Conservation (phyloP, 2,888 invertebrate genomes). For the Teleogryllus oceanicus region DNA sequence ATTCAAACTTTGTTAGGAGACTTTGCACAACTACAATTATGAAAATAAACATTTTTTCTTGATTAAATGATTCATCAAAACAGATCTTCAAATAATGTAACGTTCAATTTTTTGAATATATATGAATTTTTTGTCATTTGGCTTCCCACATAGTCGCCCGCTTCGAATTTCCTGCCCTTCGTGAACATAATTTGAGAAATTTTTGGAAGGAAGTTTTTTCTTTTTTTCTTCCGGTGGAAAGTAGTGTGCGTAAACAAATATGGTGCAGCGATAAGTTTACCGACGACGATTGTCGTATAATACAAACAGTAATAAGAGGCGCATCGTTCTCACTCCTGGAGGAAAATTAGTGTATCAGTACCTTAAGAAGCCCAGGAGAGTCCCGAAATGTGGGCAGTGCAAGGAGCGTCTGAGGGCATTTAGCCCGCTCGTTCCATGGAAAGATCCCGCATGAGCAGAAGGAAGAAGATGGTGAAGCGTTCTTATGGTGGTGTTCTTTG, state of each 20-base stretch:
- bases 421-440: conserved; percentile 92
- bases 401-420: conserved; percentile 95
- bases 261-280: conserved; percentile 94
- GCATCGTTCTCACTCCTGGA: conserved; percentile 96
- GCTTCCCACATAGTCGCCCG: too few species aligned
- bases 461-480: conserved; percentile 95
- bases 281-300: conserved; percentile 98
- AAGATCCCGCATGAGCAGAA: conserved; percentile 84
- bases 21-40: too few species aligned
- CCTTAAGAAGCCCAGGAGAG: conserved; percentile 93
- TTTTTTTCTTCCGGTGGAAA: too few species aligned
- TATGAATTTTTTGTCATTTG: too few species aligned
- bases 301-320: conserved; percentile 94
- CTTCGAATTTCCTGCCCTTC: too few species aligned
- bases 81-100: too few species aligned
- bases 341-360: conserved; percentile 97
- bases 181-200: too few species aligned
- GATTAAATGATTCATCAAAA: too few species aligned
- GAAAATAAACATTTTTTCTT: too few species aligned
- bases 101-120: too few species aligned
- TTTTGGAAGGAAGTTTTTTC: too few species aligned
- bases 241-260: conserved; percentile 49
- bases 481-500: conserved; percentile 97
- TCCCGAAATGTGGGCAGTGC: conserved; percentile 97
- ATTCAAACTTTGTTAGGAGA: too few species aligned